Evolutionary conservation across 2,797 vertebrate species (phyloP), one percentile per base, ranked within the genome.

Genomic region (Peromyscus nudipes): DNA sequence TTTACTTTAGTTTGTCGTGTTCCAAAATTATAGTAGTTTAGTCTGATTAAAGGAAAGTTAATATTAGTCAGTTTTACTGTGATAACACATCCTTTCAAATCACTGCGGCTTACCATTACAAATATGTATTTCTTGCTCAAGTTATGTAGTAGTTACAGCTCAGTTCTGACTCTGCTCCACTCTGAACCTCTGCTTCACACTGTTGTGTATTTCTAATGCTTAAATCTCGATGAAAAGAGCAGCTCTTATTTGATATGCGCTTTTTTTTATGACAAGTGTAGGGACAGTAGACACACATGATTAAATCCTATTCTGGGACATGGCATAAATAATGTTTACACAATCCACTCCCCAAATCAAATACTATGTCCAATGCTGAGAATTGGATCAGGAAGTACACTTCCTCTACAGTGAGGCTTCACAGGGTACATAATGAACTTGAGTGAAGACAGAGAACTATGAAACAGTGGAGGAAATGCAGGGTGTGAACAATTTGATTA

Each of bases 401-500:
- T 37, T 94, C 14, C 52, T 49, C 25, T 81, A 40, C 7, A 52
- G 40, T 21, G 16, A 88, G 3, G 2, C 57, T 89, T 64, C 55
- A 17, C 11, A 76, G 80, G 27, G 46, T 81, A 34, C 75, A 73
- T n/a, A 31, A 27, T 89, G 27, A 69, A 5, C 25, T n/a, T 81
- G 27, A 73, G 25, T 90, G 57, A 37, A 9, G 29, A 31, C 52
- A 21, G 10, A 62, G 3, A 19, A 87, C 40, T 84, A 14, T 87
- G 4, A 67, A 73, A 73, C 67, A 87, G 14, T 16, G 52, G n/a
- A 80, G 6, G 29, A 67, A 94, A 29, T 69, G 23, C 92, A 76
- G 23, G 67, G 23, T 91, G 17, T 80, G 77, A 83, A 89, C 21
- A 62, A 76, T 84, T 91, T 95, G 34, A 91, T 95, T 82, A 67